Evolutionary conservation across 2,888 invertebrate species (phyloP).

Genomic region (Cantharis rustica): DNA sequence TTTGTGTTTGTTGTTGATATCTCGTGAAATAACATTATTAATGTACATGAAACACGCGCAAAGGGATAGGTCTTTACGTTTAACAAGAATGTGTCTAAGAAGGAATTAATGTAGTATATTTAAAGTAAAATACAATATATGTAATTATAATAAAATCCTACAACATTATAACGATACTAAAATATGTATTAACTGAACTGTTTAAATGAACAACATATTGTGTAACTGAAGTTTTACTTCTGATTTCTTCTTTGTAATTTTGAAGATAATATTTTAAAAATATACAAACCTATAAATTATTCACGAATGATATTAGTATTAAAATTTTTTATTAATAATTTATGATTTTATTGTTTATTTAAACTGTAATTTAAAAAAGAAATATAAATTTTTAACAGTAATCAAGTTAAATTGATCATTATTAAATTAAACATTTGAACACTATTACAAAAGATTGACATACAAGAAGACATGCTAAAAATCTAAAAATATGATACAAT

Average conservation of each 20-base stretch:
- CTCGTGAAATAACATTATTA: neutral
- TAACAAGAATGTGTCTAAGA: neutral
- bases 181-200: neutral
- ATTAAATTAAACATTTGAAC: too few relatives aligned
- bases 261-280: too few relatives aligned
- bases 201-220: neutral
- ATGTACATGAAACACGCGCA: neutral
- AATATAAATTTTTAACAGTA: too few relatives aligned
- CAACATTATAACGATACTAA: neutral
- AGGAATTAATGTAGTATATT: neutral
- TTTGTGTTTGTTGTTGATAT: neutral
- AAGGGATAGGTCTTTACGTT: neutral
- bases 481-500: too few relatives aligned
- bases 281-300: too few relatives aligned
- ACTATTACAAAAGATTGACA: too few relatives aligned
- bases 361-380: too few relatives aligned
- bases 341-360: too few relatives aligned
- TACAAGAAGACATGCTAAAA: too few relatives aligned
- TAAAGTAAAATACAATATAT: neutral
- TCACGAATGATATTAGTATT: too few relatives aligned
- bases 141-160: neutral
- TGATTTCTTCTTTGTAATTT: neutral
- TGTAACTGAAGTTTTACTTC: neutral
- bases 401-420: too few relatives aligned
- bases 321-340: too few relatives aligned